Evolutionary conservation across 2,888 invertebrate species (phyloP).

Genomic region (Malacosoma neustria): DNA sequence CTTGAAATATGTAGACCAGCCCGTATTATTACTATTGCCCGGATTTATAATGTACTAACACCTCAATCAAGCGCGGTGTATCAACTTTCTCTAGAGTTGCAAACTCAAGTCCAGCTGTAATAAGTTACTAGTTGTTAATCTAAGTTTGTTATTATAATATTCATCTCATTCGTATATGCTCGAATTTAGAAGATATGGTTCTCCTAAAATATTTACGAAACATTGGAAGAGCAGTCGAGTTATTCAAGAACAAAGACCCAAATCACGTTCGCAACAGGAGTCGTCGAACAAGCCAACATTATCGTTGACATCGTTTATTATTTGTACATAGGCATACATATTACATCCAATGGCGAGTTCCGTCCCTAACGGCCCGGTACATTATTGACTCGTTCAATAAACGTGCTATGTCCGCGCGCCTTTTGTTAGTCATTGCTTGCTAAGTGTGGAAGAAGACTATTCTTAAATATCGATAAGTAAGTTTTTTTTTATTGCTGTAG

Average conservation of each 20-base stretch:
- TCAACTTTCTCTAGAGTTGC: too few relatives aligned
- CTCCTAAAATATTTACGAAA: background rate
- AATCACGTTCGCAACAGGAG: constrained; percentile 25
- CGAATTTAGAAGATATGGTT: too few relatives aligned
- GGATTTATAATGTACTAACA: too few relatives aligned
- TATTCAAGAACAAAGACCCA: constrained; percentile 18
- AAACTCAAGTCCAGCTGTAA: too few relatives aligned
- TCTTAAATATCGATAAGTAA: background rate
- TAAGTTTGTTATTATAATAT: too few relatives aligned
- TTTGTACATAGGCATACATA: constrained; percentile 36
- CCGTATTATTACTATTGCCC: too few relatives aligned
- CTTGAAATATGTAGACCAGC: too few relatives aligned
- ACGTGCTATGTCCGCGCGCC: constrained; percentile 56
- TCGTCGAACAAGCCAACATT: constrained; percentile 43
- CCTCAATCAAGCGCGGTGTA: too few relatives aligned
- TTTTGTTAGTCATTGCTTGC: constrained; percentile 35
- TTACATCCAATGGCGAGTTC: constrained; percentile 30
- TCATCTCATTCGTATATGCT: too few relatives aligned
- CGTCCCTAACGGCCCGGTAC: constrained; percentile 41
- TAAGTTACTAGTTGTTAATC: too few relatives aligned
- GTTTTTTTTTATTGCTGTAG: too few relatives aligned
- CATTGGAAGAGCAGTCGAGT: background rate
- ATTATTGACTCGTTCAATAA: constrained; percentile 74
- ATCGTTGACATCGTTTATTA: constrained; percentile 57
- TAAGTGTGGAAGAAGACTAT: constrained; percentile 26